Percentiles rank a stretch among this genome's conserved stretches.
phyloP scores from a whole-genome alignment of 2,113 vertebrate species.

The Notothenia coriiceps region DNA sequence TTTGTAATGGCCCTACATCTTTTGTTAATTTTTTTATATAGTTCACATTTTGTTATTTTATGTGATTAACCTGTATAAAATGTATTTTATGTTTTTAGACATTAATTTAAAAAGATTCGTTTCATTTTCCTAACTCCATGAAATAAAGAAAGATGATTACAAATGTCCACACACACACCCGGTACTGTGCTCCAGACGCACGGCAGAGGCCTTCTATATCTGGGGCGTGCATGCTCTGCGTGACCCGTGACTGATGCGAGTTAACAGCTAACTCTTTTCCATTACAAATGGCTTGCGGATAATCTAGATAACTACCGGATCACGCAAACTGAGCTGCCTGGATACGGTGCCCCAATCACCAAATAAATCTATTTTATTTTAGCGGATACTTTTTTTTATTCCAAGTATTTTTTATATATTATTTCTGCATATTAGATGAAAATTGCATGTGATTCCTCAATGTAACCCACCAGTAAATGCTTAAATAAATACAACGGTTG shows the following conservation, averaged over 20 bases:
- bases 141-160: background rate
- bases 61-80: background rate
- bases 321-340: conserved; percentile 75
- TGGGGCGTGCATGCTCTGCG: conserved; percentile 73
- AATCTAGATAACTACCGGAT: conserved; percentile 78
- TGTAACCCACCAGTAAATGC: background rate
- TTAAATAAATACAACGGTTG: conserved; percentile 4
- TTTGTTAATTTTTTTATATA: background rate
- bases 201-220: conserved; percentile 67
- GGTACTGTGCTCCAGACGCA: conserved; percentile 33
- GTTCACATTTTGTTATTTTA: background rate
- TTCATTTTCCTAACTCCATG: background rate
- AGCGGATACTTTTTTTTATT: background rate
- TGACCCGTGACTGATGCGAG: conserved; percentile 82
- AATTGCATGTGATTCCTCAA: background rate
- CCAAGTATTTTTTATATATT: background rate
- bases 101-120: background rate
- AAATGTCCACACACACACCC: conserved; percentile 1
- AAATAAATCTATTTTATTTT: background rate
- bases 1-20: background rate
- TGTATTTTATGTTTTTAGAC: background rate
- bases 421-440: background rate
- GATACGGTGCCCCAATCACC: conserved; percentile 34
- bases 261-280: conserved; percentile 82
- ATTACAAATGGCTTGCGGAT: conserved; percentile 82